Conservation (phyloP, 2,797 vertebrate genomes). For the Hephaestus fuliginosus region DNA sequence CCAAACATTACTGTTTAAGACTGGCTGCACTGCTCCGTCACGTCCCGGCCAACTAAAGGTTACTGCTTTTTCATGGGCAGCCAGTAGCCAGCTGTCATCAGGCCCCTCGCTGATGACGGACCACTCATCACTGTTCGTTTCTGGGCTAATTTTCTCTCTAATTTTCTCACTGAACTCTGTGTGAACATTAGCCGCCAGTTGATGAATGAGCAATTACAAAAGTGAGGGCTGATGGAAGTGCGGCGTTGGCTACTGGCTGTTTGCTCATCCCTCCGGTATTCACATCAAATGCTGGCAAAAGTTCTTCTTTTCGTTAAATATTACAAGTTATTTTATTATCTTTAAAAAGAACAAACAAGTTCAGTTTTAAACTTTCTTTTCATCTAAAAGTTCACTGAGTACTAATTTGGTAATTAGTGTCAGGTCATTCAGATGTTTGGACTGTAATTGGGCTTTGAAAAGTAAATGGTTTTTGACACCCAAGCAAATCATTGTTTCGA, state of each 20-base stretch:
- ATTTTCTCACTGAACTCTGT: conserved; percentile 32
- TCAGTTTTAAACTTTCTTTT: not conserved
- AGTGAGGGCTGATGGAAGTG: conserved; percentile 15
- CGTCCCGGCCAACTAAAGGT: conserved; percentile 23
- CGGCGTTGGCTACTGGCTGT: not conserved
- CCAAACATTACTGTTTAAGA: not conserved
- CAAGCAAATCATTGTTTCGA: not conserved
- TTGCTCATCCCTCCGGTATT: not conserved
- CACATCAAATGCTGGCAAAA: not conserved
- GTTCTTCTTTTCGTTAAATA: no score
- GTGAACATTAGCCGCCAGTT: conserved; percentile 21
- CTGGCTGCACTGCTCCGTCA: not conserved
- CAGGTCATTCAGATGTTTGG: not conserved
- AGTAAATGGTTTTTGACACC: not conserved
- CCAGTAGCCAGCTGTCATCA: conserved; percentile 16
- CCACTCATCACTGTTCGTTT: conserved; percentile 40
- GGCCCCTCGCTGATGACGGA: conserved; percentile 4
- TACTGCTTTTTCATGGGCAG: conserved; percentile 30
- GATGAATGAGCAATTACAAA: conserved; percentile 34
- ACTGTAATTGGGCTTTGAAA: not conserved
- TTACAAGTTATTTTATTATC: not conserved
- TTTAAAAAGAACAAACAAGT: not conserved
- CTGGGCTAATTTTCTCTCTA: conserved; percentile 35
- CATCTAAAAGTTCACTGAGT: not conserved
- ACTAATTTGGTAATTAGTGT: not conserved